phyloP scores from a whole-genome alignment of 37 sponge, comb jelly and placozoan genomes.

The Cliona cf. orientalis region DNA sequence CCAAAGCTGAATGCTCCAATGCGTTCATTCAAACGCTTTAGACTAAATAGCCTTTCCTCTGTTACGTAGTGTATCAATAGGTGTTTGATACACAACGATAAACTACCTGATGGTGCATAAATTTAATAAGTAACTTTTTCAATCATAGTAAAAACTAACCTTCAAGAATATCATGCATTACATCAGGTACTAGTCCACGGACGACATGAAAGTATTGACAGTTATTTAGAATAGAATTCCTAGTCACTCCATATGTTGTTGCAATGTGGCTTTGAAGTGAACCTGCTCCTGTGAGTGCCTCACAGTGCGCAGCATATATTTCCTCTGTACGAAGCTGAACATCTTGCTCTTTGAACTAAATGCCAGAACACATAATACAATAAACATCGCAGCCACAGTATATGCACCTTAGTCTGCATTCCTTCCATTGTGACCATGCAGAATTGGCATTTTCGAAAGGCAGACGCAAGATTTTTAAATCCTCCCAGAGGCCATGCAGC shows the following conservation, averaged over 20 bases:
- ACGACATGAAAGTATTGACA: conserved; percentile 63
- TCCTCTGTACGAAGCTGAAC: conserved; percentile 34
- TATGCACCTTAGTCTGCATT: conserved; percentile 45
- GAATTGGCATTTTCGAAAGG: conserved; percentile 54
- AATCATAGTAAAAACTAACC: no score
- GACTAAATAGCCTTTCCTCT: conserved; percentile 24
- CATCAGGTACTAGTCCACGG: conserved; percentile 68
- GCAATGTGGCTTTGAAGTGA: conserved; percentile 63
- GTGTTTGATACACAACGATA: conserved; percentile 2
- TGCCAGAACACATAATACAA: not conserved
- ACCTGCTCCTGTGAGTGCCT: conserved; percentile 42
- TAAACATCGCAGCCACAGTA: not conserved
- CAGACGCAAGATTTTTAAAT: conserved; percentile 45
- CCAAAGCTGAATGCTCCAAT: conserved; percentile 36
- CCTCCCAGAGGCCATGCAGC: conserved; percentile 47
- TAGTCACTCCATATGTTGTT: conserved; percentile 64
- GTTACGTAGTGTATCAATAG: conserved; percentile 3
- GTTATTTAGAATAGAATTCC: conserved; percentile 50
- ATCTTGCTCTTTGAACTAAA: conserved; percentile 44
- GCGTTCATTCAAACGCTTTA: conserved; percentile 32
- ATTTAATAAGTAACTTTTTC: no score
- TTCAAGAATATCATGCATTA: conserved; percentile 83
- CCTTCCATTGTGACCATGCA: conserved; percentile 50
- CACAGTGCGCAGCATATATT: conserved; percentile 48
- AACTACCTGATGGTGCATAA: no score